Evolutionary conservation across 2,888 invertebrate species (phyloP).

Genomic region (Lasioglossum zephyrum): DNA sequence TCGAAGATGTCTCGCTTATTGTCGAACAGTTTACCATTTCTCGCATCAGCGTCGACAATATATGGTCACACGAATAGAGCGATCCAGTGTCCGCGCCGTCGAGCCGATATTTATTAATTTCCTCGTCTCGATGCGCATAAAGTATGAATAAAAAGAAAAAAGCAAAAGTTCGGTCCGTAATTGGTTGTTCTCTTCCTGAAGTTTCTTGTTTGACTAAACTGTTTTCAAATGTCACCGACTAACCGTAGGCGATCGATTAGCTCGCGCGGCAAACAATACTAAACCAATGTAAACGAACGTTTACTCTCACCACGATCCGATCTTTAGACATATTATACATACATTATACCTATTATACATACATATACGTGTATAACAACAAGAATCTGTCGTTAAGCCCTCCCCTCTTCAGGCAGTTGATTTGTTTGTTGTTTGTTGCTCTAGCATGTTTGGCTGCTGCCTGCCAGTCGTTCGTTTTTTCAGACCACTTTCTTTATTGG

Average conservation of each 20-base stretch:
- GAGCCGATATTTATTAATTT: constrained; percentile 19
- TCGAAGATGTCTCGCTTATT: neutral
- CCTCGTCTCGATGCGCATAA: constrained; percentile 7
- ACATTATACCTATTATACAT: neutral
- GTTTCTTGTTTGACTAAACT: constrained; percentile 55
- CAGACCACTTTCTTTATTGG: constrained; percentile 74
- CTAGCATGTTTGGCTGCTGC: constrained; percentile 83
- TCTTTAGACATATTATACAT: neutral
- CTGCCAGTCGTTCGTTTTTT: constrained; percentile 78
- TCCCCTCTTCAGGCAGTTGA: constrained; percentile 64
- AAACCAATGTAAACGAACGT: constrained; percentile 47
- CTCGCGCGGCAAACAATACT: constrained; percentile 64
- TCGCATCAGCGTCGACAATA: neutral
- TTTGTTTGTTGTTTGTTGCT: constrained; percentile 81
- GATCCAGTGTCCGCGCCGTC: constrained; percentile 21
- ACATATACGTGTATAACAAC: constrained; percentile 41
- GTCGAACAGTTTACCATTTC: neutral
- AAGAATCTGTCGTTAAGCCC: constrained; percentile 69
- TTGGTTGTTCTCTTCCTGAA: constrained; percentile 17
- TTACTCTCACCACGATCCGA: constrained; percentile 14
- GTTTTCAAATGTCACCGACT: constrained; percentile 63
- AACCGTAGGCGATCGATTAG: constrained; percentile 65
- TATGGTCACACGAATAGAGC: neutral
- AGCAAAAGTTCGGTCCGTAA: constrained; percentile 21
- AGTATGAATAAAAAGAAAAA: neutral